These are phyloP conservation scores for Eilema depressum DNA, from an alignment of 2,888 invertebrate genomes.

Conservation along the genomic window DNA sequence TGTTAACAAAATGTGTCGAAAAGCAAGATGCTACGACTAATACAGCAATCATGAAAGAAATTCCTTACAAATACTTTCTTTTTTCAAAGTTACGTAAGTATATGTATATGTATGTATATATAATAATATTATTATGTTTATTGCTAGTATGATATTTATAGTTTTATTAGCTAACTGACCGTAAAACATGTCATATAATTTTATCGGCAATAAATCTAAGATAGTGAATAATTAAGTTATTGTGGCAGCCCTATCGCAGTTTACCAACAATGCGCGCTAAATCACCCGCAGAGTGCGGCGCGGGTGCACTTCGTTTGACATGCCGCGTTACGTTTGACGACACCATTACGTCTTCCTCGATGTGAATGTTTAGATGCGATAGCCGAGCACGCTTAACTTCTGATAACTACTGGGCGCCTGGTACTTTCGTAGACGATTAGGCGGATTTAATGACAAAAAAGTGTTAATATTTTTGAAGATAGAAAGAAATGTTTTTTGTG, in stretches of 20 bases:
- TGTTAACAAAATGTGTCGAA: too few relatives aligned
- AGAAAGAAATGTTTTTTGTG: too few relatives aligned
- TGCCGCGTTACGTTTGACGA: slow-evolving; percentile 58
- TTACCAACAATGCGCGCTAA: slow-evolving; percentile 72
- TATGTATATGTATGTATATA: neutral
- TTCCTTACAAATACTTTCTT: neutral
- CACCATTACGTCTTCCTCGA: slow-evolving; percentile 55
- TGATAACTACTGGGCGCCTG: slow-evolving; percentile 53
- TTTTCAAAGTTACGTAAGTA: neutral
- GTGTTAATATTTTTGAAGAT: neutral
- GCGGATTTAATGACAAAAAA: slow-evolving; percentile 36
- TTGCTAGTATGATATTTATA: neutral
- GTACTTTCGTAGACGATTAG: slow-evolving; percentile 60
- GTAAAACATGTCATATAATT: neutral
- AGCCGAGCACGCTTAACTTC: slow-evolving; percentile 28
- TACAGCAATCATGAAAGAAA: neutral
- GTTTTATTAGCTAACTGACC: neutral
- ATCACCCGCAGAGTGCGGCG: slow-evolving; percentile 79
- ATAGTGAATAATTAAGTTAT: slow-evolving; percentile 38
- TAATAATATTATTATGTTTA: neutral
- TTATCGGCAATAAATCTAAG: slow-evolving; percentile 23
- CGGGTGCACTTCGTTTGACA: slow-evolving; percentile 60
- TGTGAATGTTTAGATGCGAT: slow-evolving; percentile 30
- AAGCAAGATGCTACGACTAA: too few relatives aligned
- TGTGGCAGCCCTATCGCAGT: slow-evolving; percentile 67